These are phyloP conservation scores for Polydrusus pterygomalis DNA, from an alignment of 2,888 invertebrate species.

Conservation along the genomic window DNA sequence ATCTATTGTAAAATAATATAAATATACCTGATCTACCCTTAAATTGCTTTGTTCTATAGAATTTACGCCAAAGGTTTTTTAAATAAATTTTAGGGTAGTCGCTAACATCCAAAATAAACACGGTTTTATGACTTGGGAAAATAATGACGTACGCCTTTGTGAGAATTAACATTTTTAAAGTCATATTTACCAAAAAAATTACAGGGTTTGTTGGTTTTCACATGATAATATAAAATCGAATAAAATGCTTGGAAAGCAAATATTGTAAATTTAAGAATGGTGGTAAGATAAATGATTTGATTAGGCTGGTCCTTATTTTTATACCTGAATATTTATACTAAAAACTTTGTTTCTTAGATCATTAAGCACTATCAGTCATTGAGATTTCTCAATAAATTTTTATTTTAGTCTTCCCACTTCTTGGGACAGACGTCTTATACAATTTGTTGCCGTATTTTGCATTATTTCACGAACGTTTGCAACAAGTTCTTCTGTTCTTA, in stretches of 20 bases:
- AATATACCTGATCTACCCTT: constrained; percentile 1
- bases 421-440: too few relatives aligned
- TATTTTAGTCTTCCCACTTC: too few relatives aligned
- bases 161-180: constrained; percentile 44
- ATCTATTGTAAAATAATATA: not conserved
- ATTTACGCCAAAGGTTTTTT: constrained; percentile 34
- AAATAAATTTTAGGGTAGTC: constrained; percentile 41
- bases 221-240: constrained; percentile 24
- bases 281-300: not conserved
- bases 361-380: too few relatives aligned
- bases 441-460: too few relatives aligned
- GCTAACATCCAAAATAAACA: constrained; percentile 42
- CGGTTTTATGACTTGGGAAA: constrained; percentile 45
- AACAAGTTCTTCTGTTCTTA: too few relatives aligned
- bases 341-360: too few relatives aligned
- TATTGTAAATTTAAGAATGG: not conserved
- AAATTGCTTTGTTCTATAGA: constrained; percentile 16
- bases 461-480: too few relatives aligned
- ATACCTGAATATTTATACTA: not conserved
- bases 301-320: not conserved
- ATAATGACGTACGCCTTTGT: constrained; percentile 50
- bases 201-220: constrained; percentile 25
- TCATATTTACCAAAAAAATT: constrained; percentile 26
- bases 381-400: too few relatives aligned
- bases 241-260: constrained; percentile 2